These are phyloP conservation scores for Drosophila acutilabella DNA, from an alignment of 2,888 invertebrate species.

Conservation along the genomic window DNA sequence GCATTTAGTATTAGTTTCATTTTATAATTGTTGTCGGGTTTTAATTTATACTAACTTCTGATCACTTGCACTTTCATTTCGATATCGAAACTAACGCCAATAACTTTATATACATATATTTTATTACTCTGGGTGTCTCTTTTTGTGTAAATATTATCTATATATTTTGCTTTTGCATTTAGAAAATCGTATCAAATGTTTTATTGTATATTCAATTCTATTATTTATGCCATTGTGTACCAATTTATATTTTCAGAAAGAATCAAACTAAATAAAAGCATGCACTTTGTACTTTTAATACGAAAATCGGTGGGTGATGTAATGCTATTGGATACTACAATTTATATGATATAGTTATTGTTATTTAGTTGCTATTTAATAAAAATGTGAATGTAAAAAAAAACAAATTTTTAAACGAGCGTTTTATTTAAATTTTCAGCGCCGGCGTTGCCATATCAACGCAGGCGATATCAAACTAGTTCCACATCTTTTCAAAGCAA, in stretches of 20 bases:
- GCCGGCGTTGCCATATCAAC: slow-evolving; percentile 27
- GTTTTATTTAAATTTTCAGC: slow-evolving; percentile 14
- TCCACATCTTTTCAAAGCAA: slow-evolving; percentile 11
- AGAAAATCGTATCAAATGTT: background rate
- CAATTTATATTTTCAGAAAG: slow-evolving; percentile 71
- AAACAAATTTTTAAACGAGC: background rate
- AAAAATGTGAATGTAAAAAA: slow-evolving; percentile 57
- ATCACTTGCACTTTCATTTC: slow-evolving; percentile 17
- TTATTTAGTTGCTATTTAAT: slow-evolving; percentile 75
- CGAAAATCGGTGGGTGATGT: slow-evolving; percentile 75
- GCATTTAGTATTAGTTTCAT: slow-evolving; percentile 31
- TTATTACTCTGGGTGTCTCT: slow-evolving; percentile 5
- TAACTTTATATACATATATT: slow-evolving; percentile 1
- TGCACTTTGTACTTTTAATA: slow-evolving; percentile 63
- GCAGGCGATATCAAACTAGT: background rate
- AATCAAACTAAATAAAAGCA: slow-evolving; percentile 68
- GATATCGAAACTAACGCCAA: slow-evolving; percentile 10
- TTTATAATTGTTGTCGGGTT: slow-evolving; percentile 24
- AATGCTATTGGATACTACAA: slow-evolving; percentile 65
- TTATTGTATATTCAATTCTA: slow-evolving; percentile 26
- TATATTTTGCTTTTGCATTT: slow-evolving; percentile 12
- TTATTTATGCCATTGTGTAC: slow-evolving; percentile 30
- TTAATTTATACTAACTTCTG: slow-evolving; percentile 25
- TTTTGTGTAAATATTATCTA: slow-evolving; percentile 32
- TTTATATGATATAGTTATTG: slow-evolving; percentile 58